Conservation (phyloP, 2,113 vertebrate species). For the Sitta europaea region DNA sequence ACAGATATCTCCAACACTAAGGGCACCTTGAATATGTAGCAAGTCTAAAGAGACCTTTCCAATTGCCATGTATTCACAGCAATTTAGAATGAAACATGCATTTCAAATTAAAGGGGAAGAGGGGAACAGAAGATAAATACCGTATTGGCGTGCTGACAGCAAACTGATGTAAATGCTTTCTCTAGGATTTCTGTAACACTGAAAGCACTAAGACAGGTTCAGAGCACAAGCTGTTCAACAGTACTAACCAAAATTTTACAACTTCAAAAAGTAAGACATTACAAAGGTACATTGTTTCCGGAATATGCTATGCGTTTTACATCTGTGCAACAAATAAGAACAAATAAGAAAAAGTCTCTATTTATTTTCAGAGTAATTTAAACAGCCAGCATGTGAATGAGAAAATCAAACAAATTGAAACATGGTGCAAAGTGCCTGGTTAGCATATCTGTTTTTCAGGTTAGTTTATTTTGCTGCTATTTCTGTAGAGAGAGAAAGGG, state of each 20-base stretch:
- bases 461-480: neutral
- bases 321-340: neutral
- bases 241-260: neutral
- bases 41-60: neutral
- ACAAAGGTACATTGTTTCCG: neutral
- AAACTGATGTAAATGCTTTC: neutral
- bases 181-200: neutral
- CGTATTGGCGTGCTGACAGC: neutral
- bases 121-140: neutral
- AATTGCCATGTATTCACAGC: neutral
- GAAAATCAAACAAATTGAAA: neutral
- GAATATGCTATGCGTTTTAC: neutral
- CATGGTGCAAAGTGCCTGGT: neutral
- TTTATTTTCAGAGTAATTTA: neutral
- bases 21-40: neutral
- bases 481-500: neutral
- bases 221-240: neutral
- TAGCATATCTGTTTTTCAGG: neutral
- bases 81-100: neutral
- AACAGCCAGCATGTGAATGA: neutral
- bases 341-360: neutral
- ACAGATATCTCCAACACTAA: neutral
- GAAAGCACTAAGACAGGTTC: neutral
- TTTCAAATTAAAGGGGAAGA: neutral
- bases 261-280: neutral